A percentile compares a stretch with the other conserved stretches of the same genome.
Evolutionary conservation across 2,888 invertebrate species (phyloP).

Genomic region (Caenorhabditis sulstoni): DNA sequence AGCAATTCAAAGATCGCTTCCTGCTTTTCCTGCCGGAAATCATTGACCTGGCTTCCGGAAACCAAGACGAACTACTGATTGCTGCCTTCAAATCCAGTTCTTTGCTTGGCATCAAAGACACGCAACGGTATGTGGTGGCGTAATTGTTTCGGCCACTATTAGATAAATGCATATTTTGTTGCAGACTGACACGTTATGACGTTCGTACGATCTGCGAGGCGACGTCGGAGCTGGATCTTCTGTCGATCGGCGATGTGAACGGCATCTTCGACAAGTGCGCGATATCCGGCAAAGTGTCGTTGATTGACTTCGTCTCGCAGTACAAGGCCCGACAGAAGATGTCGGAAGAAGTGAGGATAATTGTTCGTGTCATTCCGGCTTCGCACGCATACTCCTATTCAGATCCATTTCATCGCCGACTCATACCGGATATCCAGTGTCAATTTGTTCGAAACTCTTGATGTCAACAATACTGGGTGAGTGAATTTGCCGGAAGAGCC

Average conservation of each 20-base stretch:
- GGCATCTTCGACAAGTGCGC: conserved; percentile 65
- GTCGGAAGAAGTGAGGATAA: conserved; percentile 63
- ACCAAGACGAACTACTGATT: conserved; percentile 64
- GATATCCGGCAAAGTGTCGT: conserved; percentile 59
- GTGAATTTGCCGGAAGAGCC: conserved; percentile 7
- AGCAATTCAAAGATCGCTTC: conserved; percentile 74
- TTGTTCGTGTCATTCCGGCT: not conserved
- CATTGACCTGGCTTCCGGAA: conserved; percentile 71
- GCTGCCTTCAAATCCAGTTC: conserved; percentile 62
- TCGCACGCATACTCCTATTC: conserved; percentile 8
- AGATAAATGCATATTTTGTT: conserved; percentile 42
- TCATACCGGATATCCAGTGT: conserved; percentile 66
- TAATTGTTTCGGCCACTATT: conserved; percentile 29
- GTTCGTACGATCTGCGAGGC: conserved; percentile 69
- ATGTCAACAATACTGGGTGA: conserved; percentile 67
- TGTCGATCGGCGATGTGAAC: conserved; percentile 67
- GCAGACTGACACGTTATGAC: conserved; percentile 70
- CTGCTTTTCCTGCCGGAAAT: conserved; percentile 72
- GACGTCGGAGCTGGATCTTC: conserved; percentile 66
- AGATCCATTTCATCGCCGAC: conserved; percentile 73
- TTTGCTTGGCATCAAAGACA: conserved; percentile 60
- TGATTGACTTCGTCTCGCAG: conserved; percentile 65
- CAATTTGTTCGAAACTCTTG: conserved; percentile 70
- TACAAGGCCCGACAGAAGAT: conserved; percentile 66
- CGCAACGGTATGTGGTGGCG: conserved; percentile 53